Base-by-base conservation (phyloP, 2,113 vertebrate species). In the Taurulus bubalis region DNA sequence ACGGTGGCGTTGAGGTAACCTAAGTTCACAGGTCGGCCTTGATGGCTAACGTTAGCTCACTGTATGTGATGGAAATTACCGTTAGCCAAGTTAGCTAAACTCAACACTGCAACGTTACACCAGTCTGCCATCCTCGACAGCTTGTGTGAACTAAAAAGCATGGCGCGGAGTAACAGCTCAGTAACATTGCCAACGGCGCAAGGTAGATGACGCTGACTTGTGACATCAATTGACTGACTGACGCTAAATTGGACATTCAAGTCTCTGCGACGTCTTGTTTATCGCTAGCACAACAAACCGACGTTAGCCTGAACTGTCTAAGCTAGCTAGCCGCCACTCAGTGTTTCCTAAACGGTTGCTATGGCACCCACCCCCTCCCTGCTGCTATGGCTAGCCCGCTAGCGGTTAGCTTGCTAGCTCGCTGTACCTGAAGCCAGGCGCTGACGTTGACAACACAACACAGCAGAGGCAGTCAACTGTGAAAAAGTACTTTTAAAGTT, bases 311-410 rank as follows among this genome's bases (percentile, higher is more conserved):
- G 8, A 55, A 77, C 49, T 73, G 40, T 16, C 80, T 64, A 75
- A 75, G 56, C 24, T 63, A 63, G 71, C 82, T 85, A 87, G 73
- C 81, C 34, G 8, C 24, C 59, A 38, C 84, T 58, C 87, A 90
- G 72, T 92, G 91, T 93, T 93, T 92, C 90, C 74, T 55, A 56
- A 40, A 80, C 84, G 92, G 93, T 94, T 94, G 93, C 93, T 94
- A 94, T 94, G 93, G 92, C 86, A 94, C 47, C 93, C 92, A 88
- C 78, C 71, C 84, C 89, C 90, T 89, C 80, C 79, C 85, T 38
- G 79, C 78, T 71, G 89, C 90, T 85, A 79, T 3, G 28, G 59
- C 77, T 77, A 87, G 47, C 66, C 22, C 71, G 73, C 77, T 71
- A 80, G 38, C 47, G 70, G 75, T 69, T 79, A 68, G 71, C 75